phyloP scores from a whole-genome alignment of 2,797 vertebrate genomes.

The Cirrhinus molitorella region DNA sequence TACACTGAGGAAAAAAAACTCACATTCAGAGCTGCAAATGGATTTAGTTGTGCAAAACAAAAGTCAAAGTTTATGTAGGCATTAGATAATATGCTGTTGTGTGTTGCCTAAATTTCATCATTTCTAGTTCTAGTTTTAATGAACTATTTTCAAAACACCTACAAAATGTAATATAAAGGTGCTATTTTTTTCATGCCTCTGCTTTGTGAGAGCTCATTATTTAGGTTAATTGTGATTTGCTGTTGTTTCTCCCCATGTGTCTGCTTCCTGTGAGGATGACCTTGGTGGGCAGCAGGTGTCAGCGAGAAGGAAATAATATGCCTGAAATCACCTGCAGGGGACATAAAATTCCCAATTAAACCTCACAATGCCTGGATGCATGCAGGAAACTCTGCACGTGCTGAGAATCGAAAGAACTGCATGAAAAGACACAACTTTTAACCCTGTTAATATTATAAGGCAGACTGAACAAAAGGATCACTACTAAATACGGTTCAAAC shows the following conservation, averaged over 20 bases:
- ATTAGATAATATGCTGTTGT: not conserved
- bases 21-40: constrained; percentile 69
- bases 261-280: constrained; percentile 66
- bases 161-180: not conserved
- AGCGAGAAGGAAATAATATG: constrained; percentile 67
- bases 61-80: constrained; percentile 57
- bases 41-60: constrained; percentile 66
- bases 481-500: not conserved
- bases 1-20: constrained; percentile 64
- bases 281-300: constrained; percentile 78
- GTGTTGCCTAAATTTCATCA: constrained; percentile 2
- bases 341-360: constrained; percentile 79
- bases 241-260: constrained; percentile 47
- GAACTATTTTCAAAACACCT: not conserved
- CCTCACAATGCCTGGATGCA: constrained; percentile 69
- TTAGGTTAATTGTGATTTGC: constrained; percentile 50
- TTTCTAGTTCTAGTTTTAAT: constrained; percentile 14
- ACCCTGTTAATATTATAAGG: constrained; percentile 10
- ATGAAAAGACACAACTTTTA: constrained; percentile 31
- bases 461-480: not conserved
- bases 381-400: constrained; percentile 70
- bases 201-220: constrained; percentile 46
- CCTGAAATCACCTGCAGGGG: constrained; percentile 71
- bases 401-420: constrained; percentile 38
- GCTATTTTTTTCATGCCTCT: constrained; percentile 4